Conservation (phyloP, 2,797 vertebrate genomes). For the Neosilurus hyrtlii region DNA sequence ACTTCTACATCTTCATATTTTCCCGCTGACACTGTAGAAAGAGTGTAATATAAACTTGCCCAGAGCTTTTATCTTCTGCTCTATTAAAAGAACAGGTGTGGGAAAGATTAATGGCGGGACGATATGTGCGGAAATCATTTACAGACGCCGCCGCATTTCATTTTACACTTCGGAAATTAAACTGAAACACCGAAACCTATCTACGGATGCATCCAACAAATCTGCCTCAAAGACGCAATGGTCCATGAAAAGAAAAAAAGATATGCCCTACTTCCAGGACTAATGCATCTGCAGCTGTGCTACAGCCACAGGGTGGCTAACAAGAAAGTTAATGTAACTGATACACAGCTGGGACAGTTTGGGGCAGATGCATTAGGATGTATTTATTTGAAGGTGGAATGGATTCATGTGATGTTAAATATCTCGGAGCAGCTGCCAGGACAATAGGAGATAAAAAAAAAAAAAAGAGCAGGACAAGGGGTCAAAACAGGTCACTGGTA, state of each 20-base stretch:
- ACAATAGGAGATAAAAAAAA: constrained; percentile 1
- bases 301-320: not conserved
- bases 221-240: constrained; percentile 7
- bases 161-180: constrained; percentile 4
- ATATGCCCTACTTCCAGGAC: not conserved
- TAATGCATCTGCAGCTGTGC: not conserved
- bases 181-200: constrained; percentile 6
- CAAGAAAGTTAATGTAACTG: not conserved
- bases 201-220: not conserved
- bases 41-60: constrained; percentile 24
- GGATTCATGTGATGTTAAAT: not conserved
- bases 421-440: constrained; percentile 28
- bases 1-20: constrained; percentile 25
- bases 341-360: constrained; percentile 16
- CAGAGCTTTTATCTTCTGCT: constrained; percentile 30
- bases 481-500: constrained; percentile 31
- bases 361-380: not conserved
- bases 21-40: constrained; percentile 27
- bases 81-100: constrained; percentile 17
- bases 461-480: constrained; percentile 2
- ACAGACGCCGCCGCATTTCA: not conserved
- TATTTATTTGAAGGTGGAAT: not conserved
- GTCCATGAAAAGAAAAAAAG: not conserved
- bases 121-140: constrained; percentile 13
- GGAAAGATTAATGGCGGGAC: constrained; percentile 10